Conservation (phyloP, 2,888 invertebrate genomes). For the Xestia ashworthii region DNA sequence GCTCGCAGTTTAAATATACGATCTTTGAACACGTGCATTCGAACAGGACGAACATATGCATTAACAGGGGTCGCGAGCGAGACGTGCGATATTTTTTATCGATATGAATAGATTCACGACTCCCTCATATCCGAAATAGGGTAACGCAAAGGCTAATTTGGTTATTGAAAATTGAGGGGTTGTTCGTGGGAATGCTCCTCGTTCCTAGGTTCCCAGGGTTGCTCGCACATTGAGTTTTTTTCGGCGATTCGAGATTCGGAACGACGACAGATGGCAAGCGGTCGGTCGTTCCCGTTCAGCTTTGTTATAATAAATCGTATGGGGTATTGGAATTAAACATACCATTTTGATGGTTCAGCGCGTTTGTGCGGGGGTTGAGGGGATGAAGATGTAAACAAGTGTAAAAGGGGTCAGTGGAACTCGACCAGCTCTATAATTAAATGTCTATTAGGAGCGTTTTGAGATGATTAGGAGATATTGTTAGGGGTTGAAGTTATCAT, state of each 20-base stretch:
- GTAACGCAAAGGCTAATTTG: slow-evolving; percentile 91
- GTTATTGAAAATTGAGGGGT: slow-evolving; percentile 91
- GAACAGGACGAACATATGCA: slow-evolving; percentile 87
- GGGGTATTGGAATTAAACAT: slow-evolving; percentile 89
- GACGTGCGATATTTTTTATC: slow-evolving; percentile 87
- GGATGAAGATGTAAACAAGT: slow-evolving; percentile 91
- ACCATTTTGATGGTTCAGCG: slow-evolving; percentile 89
- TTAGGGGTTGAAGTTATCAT: slow-evolving; percentile 81
- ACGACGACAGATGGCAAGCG: slow-evolving; percentile 91
- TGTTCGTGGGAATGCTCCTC: slow-evolving; percentile 92
- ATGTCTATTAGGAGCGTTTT: slow-evolving; percentile 89
- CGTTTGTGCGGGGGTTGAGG: slow-evolving; percentile 78
- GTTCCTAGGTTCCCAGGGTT: slow-evolving; percentile 92
- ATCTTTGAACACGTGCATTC: slow-evolving; percentile 90
- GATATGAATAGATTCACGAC: slow-evolving; percentile 90
- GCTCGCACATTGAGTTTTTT: slow-evolving; percentile 90
- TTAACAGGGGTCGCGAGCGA: slow-evolving; percentile 71
- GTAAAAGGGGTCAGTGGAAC: slow-evolving; percentile 90
- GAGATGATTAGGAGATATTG: slow-evolving; percentile 85
- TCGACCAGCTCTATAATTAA: slow-evolving; percentile 86
- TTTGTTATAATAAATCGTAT: slow-evolving; percentile 90
- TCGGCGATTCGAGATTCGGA: slow-evolving; percentile 88
- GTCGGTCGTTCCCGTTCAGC: slow-evolving; percentile 87
- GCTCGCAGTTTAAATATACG: slow-evolving; percentile 84
- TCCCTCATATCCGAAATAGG: slow-evolving; percentile 91